Conservation (phyloP, 2,888 invertebrate species). For the Dioctria linearis region DNA sequence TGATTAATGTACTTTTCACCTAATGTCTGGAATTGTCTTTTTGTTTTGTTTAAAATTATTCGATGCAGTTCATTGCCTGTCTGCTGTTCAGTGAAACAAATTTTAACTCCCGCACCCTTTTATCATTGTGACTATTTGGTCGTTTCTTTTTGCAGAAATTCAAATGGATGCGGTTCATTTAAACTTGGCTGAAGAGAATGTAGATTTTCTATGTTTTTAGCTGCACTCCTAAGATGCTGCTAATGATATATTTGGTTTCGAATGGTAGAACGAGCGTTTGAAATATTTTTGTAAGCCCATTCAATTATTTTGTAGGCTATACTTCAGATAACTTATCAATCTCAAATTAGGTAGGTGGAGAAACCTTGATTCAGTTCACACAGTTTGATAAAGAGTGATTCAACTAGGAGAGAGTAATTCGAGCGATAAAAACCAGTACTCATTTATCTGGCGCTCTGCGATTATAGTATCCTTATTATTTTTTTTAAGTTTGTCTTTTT, state of each 20-base stretch:
- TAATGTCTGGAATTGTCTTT: not conserved
- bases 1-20: not conserved
- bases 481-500: no score
- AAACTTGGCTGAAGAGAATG: slow-evolving; percentile 36
- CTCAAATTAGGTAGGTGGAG: no score
- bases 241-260: slow-evolving; percentile 6
- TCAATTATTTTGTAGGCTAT: not conserved
- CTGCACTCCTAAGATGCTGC: not conserved
- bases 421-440: no score
- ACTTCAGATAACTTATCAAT: not conserved
- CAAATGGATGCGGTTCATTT: not conserved
- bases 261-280: not conserved
- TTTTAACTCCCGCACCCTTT: slow-evolving; percentile 17
- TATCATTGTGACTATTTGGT: not conserved
- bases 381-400: no score
- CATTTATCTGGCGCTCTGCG: no score
- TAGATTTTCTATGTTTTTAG: not conserved
- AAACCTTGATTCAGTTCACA: no score
- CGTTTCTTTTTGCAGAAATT: not conserved
- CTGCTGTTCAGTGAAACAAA: slow-evolving; percentile 13
- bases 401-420: no score
- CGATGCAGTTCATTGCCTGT: slow-evolving; percentile 24
- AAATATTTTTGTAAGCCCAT: not conserved
- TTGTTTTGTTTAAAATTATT: slow-evolving; percentile 1
- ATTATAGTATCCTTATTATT: no score